Evolutionary conservation across 1,140 invertebrate species (phyloP), one percentile per base, ranked within the genome.

Genomic region (Neodiprion lecontei): DNA sequence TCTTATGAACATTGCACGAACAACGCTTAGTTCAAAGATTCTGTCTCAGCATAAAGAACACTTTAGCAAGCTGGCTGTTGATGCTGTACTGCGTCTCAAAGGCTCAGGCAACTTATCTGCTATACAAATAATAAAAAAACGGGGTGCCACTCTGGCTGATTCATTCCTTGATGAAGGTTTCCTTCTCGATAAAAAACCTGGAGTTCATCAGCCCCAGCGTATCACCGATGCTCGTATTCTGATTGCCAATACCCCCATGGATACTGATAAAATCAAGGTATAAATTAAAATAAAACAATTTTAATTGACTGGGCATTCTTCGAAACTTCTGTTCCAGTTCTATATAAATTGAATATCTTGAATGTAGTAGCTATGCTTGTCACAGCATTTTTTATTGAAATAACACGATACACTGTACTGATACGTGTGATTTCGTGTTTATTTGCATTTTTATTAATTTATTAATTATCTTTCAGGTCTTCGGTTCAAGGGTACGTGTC

Each of bases 161-260:
- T 99, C 98, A 12, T 99, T 99, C 88, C 89, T 99, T 11, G 99
- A 99, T 90, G 96, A 99, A 89, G 99, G 99, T 75, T 99, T 99
- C 85, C 89, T 99, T 28, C 88, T 99, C 74, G 98, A 99, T 85
- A 99, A 99, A 84, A 99, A 97, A 89, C 92, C 96, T 17, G 97
- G 97, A 68, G 90, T 94, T 69, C 93, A 96, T 87, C 96, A 97
- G 83, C 96, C 96, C 10, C 95, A 97, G 82, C 90, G 91, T 94
- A 82, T 90, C 72, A 75, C 80, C 9, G 82, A 95, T 84, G 97
- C 97, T 1, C 11, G 95, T 94, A 99, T 99, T 84, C 91, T 99
- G 12, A 98, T 99, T 84, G 98, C 98, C n/a, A 99, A 99, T 85
- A 99, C 99, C 50, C 97, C 99, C 0, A 99, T 99, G 99, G 99